phyloP scores from a whole-genome alignment of 2,797 vertebrate genomes.

The Neostethus bicornis region DNA sequence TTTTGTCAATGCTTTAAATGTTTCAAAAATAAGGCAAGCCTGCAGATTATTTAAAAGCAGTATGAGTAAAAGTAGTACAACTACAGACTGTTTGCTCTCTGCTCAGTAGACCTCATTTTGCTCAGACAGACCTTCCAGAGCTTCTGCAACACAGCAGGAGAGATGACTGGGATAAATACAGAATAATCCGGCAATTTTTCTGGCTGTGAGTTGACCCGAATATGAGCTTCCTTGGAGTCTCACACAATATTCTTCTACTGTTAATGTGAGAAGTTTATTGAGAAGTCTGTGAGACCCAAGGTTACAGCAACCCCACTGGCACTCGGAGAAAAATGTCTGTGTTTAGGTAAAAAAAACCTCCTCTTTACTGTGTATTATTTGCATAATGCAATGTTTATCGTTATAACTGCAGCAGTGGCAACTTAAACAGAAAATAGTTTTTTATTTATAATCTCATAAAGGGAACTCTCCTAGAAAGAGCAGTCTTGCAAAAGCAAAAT shows the following conservation, averaged over 20 bases:
- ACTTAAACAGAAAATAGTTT: constrained; percentile 13
- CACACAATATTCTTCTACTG: constrained; percentile 30
- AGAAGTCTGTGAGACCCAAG: constrained; percentile 20
- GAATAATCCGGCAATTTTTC: constrained; percentile 70
- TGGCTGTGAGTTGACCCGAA: constrained; percentile 72
- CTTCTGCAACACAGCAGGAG: constrained; percentile 59
- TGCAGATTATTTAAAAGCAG: constrained; percentile 34
- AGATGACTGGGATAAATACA: constrained; percentile 70
- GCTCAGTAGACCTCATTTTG: constrained; percentile 66
- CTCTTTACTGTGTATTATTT: constrained; percentile 29
- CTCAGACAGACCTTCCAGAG: constrained; percentile 59
- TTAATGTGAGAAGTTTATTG: constrained; percentile 42
- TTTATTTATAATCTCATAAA: constrained; percentile 15
- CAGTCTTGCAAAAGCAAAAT: background rate
- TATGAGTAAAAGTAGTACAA: constrained; percentile 14
- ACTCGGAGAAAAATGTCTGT: constrained; percentile 24
- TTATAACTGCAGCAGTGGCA: constrained; percentile 21
- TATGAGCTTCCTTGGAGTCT: constrained; percentile 44
- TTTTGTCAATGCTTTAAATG: constrained; percentile 6
- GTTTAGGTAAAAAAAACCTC: constrained; percentile 25
- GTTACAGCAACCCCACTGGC: constrained; percentile 25
- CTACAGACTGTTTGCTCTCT: constrained; percentile 37
- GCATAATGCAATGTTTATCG: constrained; percentile 16
- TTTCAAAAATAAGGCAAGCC: constrained; percentile 14
- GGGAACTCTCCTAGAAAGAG: constrained; percentile 22